Conservation (phyloP, 2,797 vertebrate genomes). For the Chelonia mydas region DNA sequence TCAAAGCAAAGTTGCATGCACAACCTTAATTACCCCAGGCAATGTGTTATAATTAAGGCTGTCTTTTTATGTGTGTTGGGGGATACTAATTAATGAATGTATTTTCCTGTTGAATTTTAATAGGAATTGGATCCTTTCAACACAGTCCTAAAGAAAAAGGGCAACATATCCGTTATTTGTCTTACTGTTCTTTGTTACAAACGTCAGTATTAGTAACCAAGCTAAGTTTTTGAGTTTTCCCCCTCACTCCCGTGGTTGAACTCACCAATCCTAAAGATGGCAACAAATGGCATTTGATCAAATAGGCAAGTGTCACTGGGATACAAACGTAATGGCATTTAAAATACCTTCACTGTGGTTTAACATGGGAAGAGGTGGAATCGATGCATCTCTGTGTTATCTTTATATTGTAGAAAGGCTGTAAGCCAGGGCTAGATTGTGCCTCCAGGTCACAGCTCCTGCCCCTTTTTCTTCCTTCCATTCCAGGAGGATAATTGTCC, state of each 20-base stretch:
- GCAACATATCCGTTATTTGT: not conserved
- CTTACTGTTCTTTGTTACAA: conserved; percentile 18
- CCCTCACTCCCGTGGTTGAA: not conserved
- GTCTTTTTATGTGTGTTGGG: not conserved
- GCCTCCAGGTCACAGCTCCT: not conserved
- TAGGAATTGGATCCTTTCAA: not conserved
- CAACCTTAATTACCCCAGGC: conserved; percentile 41
- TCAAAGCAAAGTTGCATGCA: conserved; percentile 14
- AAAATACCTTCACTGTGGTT: not conserved
- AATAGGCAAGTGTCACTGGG: not conserved
- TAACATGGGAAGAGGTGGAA: conserved; percentile 4
- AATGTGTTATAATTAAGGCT: conserved; percentile 35
- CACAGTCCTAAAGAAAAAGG: not conserved
- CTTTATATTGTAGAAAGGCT: conserved; percentile 23
- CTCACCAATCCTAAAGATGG: not conserved
- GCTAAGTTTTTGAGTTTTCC: conserved; percentile 9
- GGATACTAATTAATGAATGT: not conserved
- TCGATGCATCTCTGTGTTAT: not conserved
- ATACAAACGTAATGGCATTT: conserved; percentile 7
- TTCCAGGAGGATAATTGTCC: not conserved
- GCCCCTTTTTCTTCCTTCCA: not conserved
- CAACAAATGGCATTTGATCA: not conserved
- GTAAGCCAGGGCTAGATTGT: not conserved
- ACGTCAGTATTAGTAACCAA: conserved; percentile 73
- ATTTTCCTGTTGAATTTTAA: not conserved